Percentiles rank a stretch among this genome's conserved stretches.
These are phyloP conservation scores for Drosophila melanica DNA, from an alignment of 1,140 invertebrate genomes.

Conservation along the genomic window DNA sequence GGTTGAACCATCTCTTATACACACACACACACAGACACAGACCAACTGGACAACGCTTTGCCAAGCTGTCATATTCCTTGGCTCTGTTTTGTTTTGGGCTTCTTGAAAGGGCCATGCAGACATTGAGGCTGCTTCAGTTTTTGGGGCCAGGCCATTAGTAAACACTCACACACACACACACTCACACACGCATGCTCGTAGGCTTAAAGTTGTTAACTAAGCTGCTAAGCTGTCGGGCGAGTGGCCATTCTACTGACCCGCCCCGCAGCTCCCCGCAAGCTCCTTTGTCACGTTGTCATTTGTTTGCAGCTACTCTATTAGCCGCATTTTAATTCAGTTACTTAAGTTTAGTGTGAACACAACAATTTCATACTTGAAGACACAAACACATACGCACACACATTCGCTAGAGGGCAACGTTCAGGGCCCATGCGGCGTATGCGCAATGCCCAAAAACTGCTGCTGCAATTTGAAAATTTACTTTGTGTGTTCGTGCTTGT, in stretches of 20 bases:
- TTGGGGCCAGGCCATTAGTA: constrained; percentile 25
- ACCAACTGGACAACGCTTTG: background rate
- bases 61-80: constrained; percentile 30
- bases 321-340: constrained; percentile 82
- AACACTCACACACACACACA: constrained; percentile 13
- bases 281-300: constrained; percentile 47
- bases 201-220: constrained; percentile 51
- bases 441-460: constrained; percentile 52
- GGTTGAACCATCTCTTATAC: background rate
- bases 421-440: constrained; percentile 35
- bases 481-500: constrained; percentile 31
- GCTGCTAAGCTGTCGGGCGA: constrained; percentile 37
- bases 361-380: constrained; percentile 81
- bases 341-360: constrained; percentile 82
- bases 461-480: constrained; percentile 66
- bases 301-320: constrained; percentile 79
- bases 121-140: constrained; percentile 24
- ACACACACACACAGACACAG: background rate
- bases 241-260: background rate
- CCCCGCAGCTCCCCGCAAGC: no score
- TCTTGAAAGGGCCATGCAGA: constrained; percentile 28
- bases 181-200: constrained; percentile 12
- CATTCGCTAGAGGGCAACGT: constrained; percentile 3
- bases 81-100: background rate
- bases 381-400: constrained; percentile 37